Base-by-base conservation (phyloP, 2,888 invertebrate species). In the Incurvaria masculella region DNA sequence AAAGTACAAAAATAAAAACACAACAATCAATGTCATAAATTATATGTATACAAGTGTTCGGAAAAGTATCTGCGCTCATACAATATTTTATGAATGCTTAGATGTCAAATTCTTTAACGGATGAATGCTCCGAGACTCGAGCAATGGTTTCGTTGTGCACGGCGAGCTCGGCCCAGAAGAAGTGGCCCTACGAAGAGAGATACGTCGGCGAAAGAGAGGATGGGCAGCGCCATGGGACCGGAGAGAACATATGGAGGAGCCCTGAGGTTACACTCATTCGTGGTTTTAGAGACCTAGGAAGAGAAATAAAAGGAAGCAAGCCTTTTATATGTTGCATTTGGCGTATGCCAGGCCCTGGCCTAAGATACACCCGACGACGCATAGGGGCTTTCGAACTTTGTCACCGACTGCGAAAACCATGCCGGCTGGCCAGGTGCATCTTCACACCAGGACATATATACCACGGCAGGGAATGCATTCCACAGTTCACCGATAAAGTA, bases 181-280 rank as follows among this genome's bases (percentile, higher is more conserved):
- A 43, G 11, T 69, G 67, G 66, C 55, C 58, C 1, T 70, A 71
- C 48, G 43, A 60, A 2, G 64, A 76, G 51, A 71, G 70, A 54
- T 75, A 72, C 42, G n/a, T 57, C 2, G 76, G 75, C n/a, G 59
- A 68, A 3, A 64, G 53, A 53, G 48, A 60, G 2, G 60, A 68
- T 16, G 49, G 57, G 0, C 57, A 66, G 23, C 64, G 56, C 50
- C 56, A 47, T 50, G 68, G 66, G 0, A 10, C 55, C 2, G 73
- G 69, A 2, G 55, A 57, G 39, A 59, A 69, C 46, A 60, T 66
- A 45, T 75, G 73, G 73, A 58, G 62, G 11, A 69, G 72, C 11
- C 63, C 70, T 16, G 61, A 72, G 66, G 75, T 66, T 52, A 40
- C 16, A 18, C 2, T 18, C n/a, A 17, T 21, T 19, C 18, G 5